A percentile compares a stretch with the other conserved stretches of the same genome.
phyloP scores from a whole-genome alignment of 2,888 invertebrate species.

The Urechis unicinctus region DNA sequence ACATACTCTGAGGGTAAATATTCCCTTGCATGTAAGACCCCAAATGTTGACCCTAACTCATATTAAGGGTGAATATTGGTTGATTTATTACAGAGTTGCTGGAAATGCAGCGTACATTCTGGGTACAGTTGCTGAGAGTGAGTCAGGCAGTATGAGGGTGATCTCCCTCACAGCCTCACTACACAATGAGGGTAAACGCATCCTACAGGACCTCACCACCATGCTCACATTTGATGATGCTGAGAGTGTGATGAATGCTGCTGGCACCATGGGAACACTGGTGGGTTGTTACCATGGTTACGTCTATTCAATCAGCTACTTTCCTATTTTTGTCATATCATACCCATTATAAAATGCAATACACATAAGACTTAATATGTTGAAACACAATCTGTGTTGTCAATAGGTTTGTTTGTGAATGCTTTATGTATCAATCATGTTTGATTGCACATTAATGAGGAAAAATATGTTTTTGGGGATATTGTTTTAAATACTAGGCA shows the following conservation, averaged over 20 bases:
- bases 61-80: neutral
- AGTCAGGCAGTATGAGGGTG: conserved; percentile 41
- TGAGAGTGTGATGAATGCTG: conserved; percentile 51
- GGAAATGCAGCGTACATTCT: conserved; percentile 50
- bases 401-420: too few relatives aligned
- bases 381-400: too few relatives aligned
- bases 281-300: conserved; percentile 28
- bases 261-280: conserved; percentile 49
- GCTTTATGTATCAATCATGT: too few relatives aligned
- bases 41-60: too few relatives aligned
- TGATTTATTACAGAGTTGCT: conserved; percentile 36
- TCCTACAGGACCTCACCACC: conserved; percentile 38
- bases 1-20: too few relatives aligned
- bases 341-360: too few relatives aligned
- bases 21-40: too few relatives aligned
- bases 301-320: neutral
- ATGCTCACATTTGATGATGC: conserved; percentile 46
- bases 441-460: too few relatives aligned
- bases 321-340: too few relatives aligned
- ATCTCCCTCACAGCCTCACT: conserved; percentile 31
- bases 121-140: conserved; percentile 48
- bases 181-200: conserved; percentile 18
- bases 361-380: too few relatives aligned
- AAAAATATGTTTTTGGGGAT: too few relatives aligned
- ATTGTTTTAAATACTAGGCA: too few relatives aligned